Evolutionary conservation across 2,113 vertebrate genomes (phyloP), one percentile per base, ranked within the genome.

Genomic region (Barbus barbus): DNA sequence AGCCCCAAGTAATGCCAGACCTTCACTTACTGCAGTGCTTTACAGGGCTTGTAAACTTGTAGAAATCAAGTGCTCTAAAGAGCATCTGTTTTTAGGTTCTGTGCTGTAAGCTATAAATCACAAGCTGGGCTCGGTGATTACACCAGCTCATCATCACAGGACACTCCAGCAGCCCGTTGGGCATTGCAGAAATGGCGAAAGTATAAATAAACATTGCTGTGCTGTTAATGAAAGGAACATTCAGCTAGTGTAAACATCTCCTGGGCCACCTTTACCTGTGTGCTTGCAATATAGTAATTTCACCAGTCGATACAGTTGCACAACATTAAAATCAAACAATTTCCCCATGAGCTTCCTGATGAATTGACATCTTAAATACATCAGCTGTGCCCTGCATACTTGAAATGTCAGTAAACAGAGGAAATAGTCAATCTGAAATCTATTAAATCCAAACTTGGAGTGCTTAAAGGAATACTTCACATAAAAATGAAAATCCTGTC

Each of bases 61-160:
- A n/a, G 20, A 72, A 79, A 83, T 18, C 69, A 51, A 60, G 72
- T 65, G 63, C 14, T 85, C 46, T 56, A 53, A 80, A 73, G 60
- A 82, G 83, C 56, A 63, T 73, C 74, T 75, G 58, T 75, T 65
- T 83, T 85, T 81, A 73, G 44, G 38, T 41, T 31, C 18, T 83
- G 76, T 11, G 22, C 33, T 74, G 26, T 77, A 48, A 81, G 69
- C 28, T 44, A 81, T 85, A 85, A 85, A 76, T 85, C 71, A 48
- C 65, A 41, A 28, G n/a, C 67, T 75, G 48, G 14, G 44, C 31
- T 46, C 41, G 24, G 46, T 69, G 26, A 84, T 75, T 81, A 80
- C 77, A 67, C 28, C 20, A 38, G 26, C 58, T 84, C 76, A 80
- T 80, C 84, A 82, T 85, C 79, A 76, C 46, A 74, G 83, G 83